A percentile compares a stretch with the other conserved stretches of the same genome.
Conservation (phyloP, 2,113 vertebrate genomes). For the Carassius gibelio region DNA sequence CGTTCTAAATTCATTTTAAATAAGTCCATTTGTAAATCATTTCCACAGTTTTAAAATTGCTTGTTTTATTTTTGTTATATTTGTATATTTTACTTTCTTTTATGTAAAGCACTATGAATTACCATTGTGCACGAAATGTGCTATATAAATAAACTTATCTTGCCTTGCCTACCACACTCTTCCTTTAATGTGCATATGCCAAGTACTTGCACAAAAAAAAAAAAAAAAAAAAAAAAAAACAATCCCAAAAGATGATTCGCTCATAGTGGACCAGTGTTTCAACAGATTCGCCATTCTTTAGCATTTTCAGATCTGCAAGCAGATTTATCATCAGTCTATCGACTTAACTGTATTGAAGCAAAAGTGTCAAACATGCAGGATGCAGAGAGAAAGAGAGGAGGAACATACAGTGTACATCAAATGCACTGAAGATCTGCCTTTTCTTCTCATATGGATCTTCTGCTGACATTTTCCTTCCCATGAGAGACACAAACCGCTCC, state of each 20-base stretch:
- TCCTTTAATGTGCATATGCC: not conserved
- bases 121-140: too few species aligned
- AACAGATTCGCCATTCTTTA: not conserved
- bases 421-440: slow-evolving; percentile 74
- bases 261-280: not conserved
- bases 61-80: too few species aligned
- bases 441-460: slow-evolving; percentile 65
- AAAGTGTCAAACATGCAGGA: slow-evolving; percentile 38
- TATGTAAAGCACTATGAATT: too few species aligned
- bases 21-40: too few species aligned
- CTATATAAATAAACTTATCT: too few species aligned
- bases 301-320: not conserved
- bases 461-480: slow-evolving; percentile 67
- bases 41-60: too few species aligned
- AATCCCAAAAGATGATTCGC: not conserved
- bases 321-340: not conserved
- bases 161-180: not conserved
- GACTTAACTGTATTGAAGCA: not conserved
- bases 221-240: not conserved
- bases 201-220: not conserved
- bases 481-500: slow-evolving; percentile 69
- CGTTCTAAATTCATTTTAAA: too few species aligned
- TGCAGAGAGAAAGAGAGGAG: slow-evolving; percentile 27
- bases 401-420: slow-evolving; percentile 61
- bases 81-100: too few species aligned